A percentile compares a stretch with the other conserved stretches of the same genome.
These are phyloP conservation scores for Acheta domesticus DNA, from an alignment of 2,888 invertebrate species.

Conservation along the genomic window DNA sequence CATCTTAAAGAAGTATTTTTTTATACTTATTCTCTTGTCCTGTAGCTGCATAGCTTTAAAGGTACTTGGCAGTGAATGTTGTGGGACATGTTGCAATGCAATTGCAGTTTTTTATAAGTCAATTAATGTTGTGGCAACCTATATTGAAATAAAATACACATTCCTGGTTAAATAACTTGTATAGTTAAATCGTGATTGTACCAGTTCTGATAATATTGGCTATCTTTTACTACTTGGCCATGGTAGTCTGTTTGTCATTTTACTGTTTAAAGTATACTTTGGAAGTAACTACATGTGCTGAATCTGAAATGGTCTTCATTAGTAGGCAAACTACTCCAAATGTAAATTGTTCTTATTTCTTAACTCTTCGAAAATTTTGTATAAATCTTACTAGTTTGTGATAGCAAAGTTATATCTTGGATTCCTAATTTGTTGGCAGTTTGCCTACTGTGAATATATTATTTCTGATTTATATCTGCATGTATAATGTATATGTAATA, in stretches of 20 bases:
- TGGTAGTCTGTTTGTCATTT: slow-evolving; percentile 4
- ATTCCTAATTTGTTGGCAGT: neutral
- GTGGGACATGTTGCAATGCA: slow-evolving; percentile 18
- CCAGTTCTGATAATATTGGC: slow-evolving; percentile 18
- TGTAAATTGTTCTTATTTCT: neutral
- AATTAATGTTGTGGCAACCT: slow-evolving; percentile 18
- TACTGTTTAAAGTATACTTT: slow-evolving; percentile 10
- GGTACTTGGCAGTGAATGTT: slow-evolving; percentile 18
- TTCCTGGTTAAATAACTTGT: slow-evolving; percentile 11
- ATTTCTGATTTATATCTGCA: slow-evolving; percentile 3
- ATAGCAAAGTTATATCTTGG: neutral
- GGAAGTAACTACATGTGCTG: neutral
- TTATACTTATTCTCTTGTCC: slow-evolving; percentile 21
- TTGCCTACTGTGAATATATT: neutral
- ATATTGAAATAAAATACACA: slow-evolving; percentile 1
- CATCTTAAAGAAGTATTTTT: slow-evolving; percentile 24
- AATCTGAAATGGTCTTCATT: neutral
- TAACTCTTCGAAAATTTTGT: neutral
- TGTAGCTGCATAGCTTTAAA: slow-evolving; percentile 21
- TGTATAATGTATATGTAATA: neutral
- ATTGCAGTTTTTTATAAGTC: slow-evolving; percentile 18
- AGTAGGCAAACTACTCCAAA: slow-evolving; percentile 10
- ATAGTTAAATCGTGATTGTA: slow-evolving; percentile 9
- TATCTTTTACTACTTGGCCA: slow-evolving; percentile 6
- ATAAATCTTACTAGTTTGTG: neutral